phyloP scores from a whole-genome alignment of 2,797 vertebrate species.

The Mus spretus region DNA sequence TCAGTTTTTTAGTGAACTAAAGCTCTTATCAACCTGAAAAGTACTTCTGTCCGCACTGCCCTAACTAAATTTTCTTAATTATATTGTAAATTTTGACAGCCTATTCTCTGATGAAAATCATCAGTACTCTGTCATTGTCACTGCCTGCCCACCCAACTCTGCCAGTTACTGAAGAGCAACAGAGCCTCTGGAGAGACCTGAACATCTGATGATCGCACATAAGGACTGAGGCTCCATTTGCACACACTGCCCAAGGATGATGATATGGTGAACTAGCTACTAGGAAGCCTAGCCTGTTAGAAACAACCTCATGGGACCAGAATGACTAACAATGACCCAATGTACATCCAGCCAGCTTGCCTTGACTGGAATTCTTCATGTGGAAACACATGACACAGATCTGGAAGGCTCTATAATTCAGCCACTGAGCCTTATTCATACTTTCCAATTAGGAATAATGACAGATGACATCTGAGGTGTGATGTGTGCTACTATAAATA shows the following conservation, averaged over 20 bases:
- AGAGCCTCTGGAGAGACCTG: background rate
- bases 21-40: background rate
- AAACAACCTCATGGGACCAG: background rate
- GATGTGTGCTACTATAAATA: background rate
- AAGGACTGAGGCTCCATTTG: background rate
- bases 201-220: background rate
- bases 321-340: background rate
- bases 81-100: background rate
- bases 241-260: fast-evolving
- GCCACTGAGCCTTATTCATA: background rate
- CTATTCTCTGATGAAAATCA: background rate
- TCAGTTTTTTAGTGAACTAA: background rate
- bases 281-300: background rate
- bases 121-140: background rate
- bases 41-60: no score
- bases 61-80: background rate
- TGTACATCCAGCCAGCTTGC: background rate
- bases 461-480: background rate
- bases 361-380: background rate
- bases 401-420: background rate
- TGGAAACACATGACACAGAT: background rate
- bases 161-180: background rate
- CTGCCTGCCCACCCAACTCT: background rate
- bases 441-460: background rate
- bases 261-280: background rate